Conservation (phyloP, 2,797 vertebrate species). For the Etheostoma perlongum region DNA sequence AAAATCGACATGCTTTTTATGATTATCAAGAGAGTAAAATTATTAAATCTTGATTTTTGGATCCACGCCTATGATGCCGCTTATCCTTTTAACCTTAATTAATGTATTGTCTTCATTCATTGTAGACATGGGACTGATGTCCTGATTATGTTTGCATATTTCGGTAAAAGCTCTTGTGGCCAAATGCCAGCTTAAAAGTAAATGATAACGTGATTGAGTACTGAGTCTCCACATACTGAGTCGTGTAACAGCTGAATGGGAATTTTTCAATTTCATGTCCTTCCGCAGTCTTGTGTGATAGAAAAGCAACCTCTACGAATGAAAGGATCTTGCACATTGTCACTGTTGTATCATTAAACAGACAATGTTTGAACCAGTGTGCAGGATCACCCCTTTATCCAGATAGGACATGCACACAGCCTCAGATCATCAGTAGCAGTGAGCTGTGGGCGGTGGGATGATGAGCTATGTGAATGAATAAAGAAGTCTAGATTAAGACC, state of each 20-base stretch:
- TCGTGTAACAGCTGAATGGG: slow-evolving; percentile 5
- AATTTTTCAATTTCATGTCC: slow-evolving; percentile 3
- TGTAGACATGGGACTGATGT: slow-evolving; percentile 31
- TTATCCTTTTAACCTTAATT: slow-evolving; percentile 44
- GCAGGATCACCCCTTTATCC: slow-evolving; percentile 24
- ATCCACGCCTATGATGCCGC: slow-evolving; percentile 10
- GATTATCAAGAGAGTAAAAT: slow-evolving; percentile 10
- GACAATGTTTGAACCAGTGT: slow-evolving; percentile 11
- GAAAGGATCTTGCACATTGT: neutral
- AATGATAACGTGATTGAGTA: slow-evolving; percentile 40
- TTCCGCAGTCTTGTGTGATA: neutral
- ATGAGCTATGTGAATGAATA: slow-evolving; percentile 54
- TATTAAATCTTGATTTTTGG: slow-evolving; percentile 13
- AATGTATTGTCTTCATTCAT: slow-evolving; percentile 42
- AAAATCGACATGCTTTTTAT: neutral
- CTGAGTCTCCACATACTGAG: slow-evolving; percentile 24
- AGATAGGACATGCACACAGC: slow-evolving; percentile 20
- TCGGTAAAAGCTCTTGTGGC: slow-evolving; percentile 63
- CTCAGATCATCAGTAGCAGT: slow-evolving; percentile 18
- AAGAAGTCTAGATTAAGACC: slow-evolving; percentile 47
- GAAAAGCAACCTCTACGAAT: slow-evolving; percentile 13
- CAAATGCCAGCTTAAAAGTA: slow-evolving; percentile 51
- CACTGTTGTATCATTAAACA: slow-evolving; percentile 1
- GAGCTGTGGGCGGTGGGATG: slow-evolving; percentile 45
- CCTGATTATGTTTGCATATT: slow-evolving; percentile 60